Percentiles rank a stretch among this genome's conserved stretches.
Evolutionary conservation across 1,140 invertebrate genomes (phyloP).

Genomic region (Branchinecta lynchi): DNA sequence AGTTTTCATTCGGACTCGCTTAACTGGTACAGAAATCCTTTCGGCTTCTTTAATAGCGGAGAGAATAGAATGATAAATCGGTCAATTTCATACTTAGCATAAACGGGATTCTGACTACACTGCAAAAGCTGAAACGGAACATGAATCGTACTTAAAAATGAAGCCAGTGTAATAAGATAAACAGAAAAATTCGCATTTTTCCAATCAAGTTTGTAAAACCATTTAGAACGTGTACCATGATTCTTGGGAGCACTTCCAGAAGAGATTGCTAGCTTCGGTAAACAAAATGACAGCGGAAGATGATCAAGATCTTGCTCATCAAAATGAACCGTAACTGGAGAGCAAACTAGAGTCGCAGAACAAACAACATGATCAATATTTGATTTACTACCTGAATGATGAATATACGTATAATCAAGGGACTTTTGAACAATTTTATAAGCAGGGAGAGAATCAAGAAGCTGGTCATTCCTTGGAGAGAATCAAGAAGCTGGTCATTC

Average conservation of each 20-base stretch:
- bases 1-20: neutral
- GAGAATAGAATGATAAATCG: too few species aligned
- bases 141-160: too few species aligned
- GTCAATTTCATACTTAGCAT: too few species aligned
- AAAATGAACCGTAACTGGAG: neutral
- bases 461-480: neutral
- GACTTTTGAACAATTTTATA: neutral
- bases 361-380: neutral
- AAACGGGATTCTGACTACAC: too few species aligned
- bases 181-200: too few species aligned
- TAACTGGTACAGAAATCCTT: neutral
- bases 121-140: too few species aligned
- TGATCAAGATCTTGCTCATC: constrained; percentile 1
- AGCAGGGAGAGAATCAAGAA: neutral
- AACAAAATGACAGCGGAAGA: neutral
- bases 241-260: too few species aligned
- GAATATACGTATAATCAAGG: neutral
- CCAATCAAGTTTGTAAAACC: too few species aligned
- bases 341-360: neutral
- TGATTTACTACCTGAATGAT: neutral
- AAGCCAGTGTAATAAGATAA: too few species aligned
- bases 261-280: too few species aligned
- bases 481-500: neutral
- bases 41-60: neutral
- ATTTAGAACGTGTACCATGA: too few species aligned